Evolutionary conservation across 2,113 vertebrate genomes (phyloP), one percentile per base, ranked within the genome.

Genomic region (Scatophagus argus): DNA sequence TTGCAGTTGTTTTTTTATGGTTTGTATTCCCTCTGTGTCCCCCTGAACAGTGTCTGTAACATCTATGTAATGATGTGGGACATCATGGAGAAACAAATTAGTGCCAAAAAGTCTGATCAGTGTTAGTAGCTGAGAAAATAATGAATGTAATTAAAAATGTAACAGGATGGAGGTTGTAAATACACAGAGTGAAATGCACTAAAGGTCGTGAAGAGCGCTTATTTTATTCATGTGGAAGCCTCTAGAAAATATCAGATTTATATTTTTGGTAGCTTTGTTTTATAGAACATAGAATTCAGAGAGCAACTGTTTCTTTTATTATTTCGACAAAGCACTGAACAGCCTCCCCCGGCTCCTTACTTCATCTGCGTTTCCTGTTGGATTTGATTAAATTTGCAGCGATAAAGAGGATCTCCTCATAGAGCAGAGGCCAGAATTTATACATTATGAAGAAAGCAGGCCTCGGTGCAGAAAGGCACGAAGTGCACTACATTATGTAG

Each of bases 61-160:
- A 41, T 84, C 71, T n/a, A 8, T 65, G 58, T 80, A 16, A 39
- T 43, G 71, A 71, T 72, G 56, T 54, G 39, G 61, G 58, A 65
- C 63, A 10, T 58, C 19, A 17, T 7, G 36, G 41, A 21, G 43
- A 61, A 27, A 61, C 13, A 36, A 25, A 29, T 39, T 43, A n/a
- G 77, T 87, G 83, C 82, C 83, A 84, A 88, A 88, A 79, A 7
- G 25, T 79, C 59, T 64, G 44, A 71, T 27, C 29, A 17, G 65
- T 68, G 56, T 19, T 32, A 25, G 13, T n/a, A 67, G 32, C 56
- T 23, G 52, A 60, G 39, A 55, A 65, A 73, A 44, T 51, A 65
- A 6, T 64, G 86, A 89, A 90, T 90, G 80, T 88, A 77, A 65
- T 39, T 46, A 77, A 76, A 41, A 43, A 17, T 47, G 39, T 25